These are phyloP conservation scores for Oncorhynchus masou DNA, from an alignment of 2,113 vertebrate species.

Conservation along the genomic window DNA sequence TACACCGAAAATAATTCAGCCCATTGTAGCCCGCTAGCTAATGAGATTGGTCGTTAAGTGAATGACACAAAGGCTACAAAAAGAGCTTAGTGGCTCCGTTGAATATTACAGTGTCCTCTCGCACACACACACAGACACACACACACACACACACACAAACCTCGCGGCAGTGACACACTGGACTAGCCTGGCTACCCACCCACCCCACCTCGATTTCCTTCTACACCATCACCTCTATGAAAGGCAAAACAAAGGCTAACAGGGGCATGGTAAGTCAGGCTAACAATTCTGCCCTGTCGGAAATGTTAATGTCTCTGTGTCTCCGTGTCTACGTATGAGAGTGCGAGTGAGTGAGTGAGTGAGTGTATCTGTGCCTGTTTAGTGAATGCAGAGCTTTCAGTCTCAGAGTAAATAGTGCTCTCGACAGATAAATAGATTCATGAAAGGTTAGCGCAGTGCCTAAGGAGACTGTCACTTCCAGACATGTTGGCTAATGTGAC, in stretches of 20 bases:
- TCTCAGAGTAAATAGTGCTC: slow-evolving; percentile 48
- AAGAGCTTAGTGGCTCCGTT: slow-evolving; percentile 94
- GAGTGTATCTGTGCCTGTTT: slow-evolving; percentile 39
- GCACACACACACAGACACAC: slow-evolving; percentile 71
- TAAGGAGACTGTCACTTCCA: slow-evolving; percentile 42
- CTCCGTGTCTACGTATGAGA: slow-evolving; percentile 30
- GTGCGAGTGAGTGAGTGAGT: slow-evolving; percentile 16
- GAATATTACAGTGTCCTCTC: slow-evolving; percentile 94
- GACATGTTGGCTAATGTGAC: slow-evolving; percentile 41
- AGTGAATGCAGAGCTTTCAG: slow-evolving; percentile 48
- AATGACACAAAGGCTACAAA: slow-evolving; percentile 98
- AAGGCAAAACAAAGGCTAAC: slow-evolving; percentile 96
- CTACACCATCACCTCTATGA: slow-evolving; percentile 91
- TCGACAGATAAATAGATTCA: slow-evolving; percentile 55
- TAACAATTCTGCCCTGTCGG: slow-evolving; percentile 89
- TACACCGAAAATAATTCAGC: slow-evolving; percentile 98
- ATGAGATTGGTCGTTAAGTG: slow-evolving; percentile 99
- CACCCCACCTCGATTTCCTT: slow-evolving; percentile 91
- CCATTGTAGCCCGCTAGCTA: slow-evolving; percentile 98
- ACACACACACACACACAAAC: slow-evolving; percentile 76
- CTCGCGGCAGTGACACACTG: slow-evolving; percentile 83
- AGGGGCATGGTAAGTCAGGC: slow-evolving; percentile 95
- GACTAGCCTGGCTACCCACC: slow-evolving; percentile 76
- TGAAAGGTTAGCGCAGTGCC: slow-evolving; percentile 44
- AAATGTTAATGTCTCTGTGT: slow-evolving; percentile 63